These are phyloP conservation scores for Ormyrus pomaceus DNA, from an alignment of 2,888 invertebrate genomes.

Conservation along the genomic window DNA sequence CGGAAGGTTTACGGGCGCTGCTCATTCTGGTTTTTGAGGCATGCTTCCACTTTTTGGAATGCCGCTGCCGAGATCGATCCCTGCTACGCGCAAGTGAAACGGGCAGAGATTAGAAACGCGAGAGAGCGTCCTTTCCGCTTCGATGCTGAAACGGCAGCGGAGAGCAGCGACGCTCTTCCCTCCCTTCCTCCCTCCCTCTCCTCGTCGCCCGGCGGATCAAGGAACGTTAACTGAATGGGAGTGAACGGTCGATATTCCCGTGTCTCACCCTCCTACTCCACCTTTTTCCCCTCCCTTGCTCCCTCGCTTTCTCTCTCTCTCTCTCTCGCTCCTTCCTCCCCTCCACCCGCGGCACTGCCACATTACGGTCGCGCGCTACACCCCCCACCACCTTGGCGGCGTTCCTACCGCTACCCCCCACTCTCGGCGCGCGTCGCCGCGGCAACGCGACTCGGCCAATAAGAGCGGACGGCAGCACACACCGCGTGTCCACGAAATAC, in stretches of 20 bases:
- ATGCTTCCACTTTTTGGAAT: too few relatives aligned
- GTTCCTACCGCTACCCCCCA: background rate
- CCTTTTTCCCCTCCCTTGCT: slow-evolving; percentile 31
- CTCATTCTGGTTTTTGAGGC: too few relatives aligned
- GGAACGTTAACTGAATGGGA: slow-evolving; percentile 65
- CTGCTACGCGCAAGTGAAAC: background rate
- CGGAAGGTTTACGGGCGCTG: too few relatives aligned
- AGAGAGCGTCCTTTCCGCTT: slow-evolving; percentile 43
- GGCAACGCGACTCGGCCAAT: too few relatives aligned
- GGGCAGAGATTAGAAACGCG: slow-evolving; percentile 14
- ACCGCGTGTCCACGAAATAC: slow-evolving; percentile 10
- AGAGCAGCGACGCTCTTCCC: slow-evolving; percentile 45
- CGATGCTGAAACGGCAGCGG: slow-evolving; percentile 49
- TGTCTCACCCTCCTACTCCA: slow-evolving; percentile 48
- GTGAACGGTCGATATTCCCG: slow-evolving; percentile 67
- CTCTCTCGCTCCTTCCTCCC: background rate
- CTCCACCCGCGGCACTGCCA: background rate
- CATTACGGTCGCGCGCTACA: slow-evolving; percentile 24
- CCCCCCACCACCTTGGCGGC: background rate
- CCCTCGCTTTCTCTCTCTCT: slow-evolving; percentile 34
- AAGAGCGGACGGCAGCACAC: background rate
- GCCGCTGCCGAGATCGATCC: too few relatives aligned
- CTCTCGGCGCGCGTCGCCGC: background rate
- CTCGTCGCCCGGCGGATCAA: slow-evolving; percentile 12
- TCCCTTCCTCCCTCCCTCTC: background rate